Conservation (phyloP, 2,797 vertebrate genomes). For the Arremon brunneinucha region DNA sequence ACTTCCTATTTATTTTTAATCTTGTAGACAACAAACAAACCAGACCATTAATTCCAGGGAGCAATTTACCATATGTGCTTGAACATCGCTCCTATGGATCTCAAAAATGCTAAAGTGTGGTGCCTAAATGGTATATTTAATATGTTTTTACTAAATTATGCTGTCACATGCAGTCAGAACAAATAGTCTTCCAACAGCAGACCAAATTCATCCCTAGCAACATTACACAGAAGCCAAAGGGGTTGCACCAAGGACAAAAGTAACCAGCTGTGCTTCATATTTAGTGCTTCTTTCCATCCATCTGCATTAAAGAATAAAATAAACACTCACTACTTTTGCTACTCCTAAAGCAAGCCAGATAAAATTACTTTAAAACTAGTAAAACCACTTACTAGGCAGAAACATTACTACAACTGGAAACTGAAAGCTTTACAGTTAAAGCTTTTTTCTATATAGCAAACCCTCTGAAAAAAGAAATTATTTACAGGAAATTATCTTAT, state of each 20-base stretch:
- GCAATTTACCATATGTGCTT: constrained; percentile 19
- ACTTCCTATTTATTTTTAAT: constrained; percentile 47
- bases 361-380: background rate
- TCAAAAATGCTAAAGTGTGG: constrained; percentile 15
- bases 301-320: background rate
- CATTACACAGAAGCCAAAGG: background rate
- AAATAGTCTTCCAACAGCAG: background rate
- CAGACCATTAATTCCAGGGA: constrained; percentile 11
- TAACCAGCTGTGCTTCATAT: background rate
- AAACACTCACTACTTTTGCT: background rate
- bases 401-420: background rate
- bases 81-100: background rate
- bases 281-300: background rate
- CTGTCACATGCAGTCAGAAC: constrained; percentile 2
- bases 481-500: background rate
- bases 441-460: background rate
- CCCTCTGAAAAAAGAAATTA: background rate
- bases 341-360: background rate
- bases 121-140: constrained; percentile 39
- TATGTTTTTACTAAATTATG: constrained; percentile 17
- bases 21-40: constrained; percentile 27
- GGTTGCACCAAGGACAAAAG: background rate
- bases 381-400: background rate
- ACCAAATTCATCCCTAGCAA: background rate
- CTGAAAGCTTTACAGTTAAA: background rate